Evolutionary conservation across 2,797 vertebrate species (phyloP).

Genomic region (Hydrophis major): DNA sequence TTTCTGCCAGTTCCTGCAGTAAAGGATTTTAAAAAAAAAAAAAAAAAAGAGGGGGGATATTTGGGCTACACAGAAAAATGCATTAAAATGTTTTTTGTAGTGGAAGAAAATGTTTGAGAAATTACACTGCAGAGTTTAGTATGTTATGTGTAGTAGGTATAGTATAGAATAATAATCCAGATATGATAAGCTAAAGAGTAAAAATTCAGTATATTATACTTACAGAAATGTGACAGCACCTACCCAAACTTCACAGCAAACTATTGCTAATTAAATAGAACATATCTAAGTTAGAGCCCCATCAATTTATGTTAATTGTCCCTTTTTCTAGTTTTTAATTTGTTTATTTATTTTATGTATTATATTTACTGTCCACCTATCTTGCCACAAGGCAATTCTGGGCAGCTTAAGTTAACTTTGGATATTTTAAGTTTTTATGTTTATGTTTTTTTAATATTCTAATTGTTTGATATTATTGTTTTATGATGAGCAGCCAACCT

Average conservation of each 20-base stretch:
- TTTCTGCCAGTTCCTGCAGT: neutral
- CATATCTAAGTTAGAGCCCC: neutral
- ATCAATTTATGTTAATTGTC: neutral
- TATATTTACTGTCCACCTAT: neutral
- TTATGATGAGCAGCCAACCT: neutral
- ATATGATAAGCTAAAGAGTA: neutral
- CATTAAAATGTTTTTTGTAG: neutral
- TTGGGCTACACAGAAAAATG: neutral
- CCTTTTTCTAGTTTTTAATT: neutral
- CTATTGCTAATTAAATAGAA: neutral
- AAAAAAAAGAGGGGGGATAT: neutral
- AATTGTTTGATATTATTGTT: neutral
- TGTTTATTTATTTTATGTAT: neutral
- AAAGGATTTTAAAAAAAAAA: neutral
- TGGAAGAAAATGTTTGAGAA: neutral
- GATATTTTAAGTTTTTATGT: neutral
- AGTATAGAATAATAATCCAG: neutral
- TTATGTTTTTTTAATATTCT: neutral
- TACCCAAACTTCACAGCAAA: too few relatives aligned
- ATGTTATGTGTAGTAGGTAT: neutral
- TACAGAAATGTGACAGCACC: neutral
- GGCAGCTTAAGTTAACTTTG: neutral
- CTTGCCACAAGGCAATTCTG: neutral
- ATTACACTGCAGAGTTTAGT: neutral
- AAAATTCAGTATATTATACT: neutral